Conservation (phyloP, 2,888 invertebrate genomes). For the Cephalotes varians region DNA sequence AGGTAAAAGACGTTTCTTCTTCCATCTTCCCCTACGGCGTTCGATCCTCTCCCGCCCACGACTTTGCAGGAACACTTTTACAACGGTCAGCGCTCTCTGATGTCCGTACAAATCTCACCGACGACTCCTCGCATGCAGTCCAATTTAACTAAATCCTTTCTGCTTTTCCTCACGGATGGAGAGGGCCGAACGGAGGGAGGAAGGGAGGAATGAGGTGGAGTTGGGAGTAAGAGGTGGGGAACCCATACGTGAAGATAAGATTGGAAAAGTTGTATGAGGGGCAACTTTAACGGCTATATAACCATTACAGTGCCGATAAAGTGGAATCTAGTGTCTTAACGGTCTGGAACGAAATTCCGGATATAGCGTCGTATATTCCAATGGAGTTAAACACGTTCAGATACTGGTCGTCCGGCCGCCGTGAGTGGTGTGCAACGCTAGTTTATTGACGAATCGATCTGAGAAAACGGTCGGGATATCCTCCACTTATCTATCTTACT, state of each 20-base stretch:
- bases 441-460: constrained; percentile 73
- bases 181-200: background rate
- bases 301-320: constrained; percentile 84
- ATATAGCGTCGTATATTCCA: constrained; percentile 83
- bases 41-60: constrained; percentile 47
- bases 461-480: constrained; percentile 56
- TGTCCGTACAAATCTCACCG: constrained; percentile 81
- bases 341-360: constrained; percentile 84
- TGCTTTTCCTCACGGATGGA: constrained; percentile 70
- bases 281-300: constrained; percentile 85
- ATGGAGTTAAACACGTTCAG: constrained; percentile 82
- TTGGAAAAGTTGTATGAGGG: constrained; percentile 87
- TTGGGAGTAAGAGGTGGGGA: constrained; percentile 71
- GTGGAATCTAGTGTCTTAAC: constrained; percentile 85
- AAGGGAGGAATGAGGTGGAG: background rate
- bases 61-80: constrained; percentile 71
- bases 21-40: constrained; percentile 40
- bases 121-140: constrained; percentile 80
- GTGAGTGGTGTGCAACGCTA: constrained; percentile 65
- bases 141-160: constrained; percentile 87
- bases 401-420: constrained; percentile 69
- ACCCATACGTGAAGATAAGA: constrained; percentile 87
- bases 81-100: constrained; percentile 82
- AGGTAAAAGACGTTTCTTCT: constrained; percentile 63
- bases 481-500: constrained; percentile 47